phyloP scores from a whole-genome alignment of 2,888 invertebrate genomes.

The Galerucella nymphaeae region DNA sequence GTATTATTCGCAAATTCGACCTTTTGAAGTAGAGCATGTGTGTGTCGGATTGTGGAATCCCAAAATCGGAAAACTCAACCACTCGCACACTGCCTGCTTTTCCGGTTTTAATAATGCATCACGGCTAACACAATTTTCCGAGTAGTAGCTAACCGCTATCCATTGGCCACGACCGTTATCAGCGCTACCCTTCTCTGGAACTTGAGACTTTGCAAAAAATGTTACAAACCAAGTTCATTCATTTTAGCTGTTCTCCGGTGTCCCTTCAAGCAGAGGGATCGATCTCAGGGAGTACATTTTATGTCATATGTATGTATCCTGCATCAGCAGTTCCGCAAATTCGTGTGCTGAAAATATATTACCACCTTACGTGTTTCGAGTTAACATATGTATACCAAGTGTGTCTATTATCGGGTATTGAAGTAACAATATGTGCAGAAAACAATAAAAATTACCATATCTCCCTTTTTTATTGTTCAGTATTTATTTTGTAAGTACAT shows the following conservation, averaged over 20 bases:
- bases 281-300: not conserved
- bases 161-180: not conserved
- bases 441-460: slow-evolving; percentile 1
- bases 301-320: too few relatives aligned
- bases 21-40: slow-evolving; percentile 3
- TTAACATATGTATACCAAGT: not conserved
- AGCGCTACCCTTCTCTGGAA: not conserved
- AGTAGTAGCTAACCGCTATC: slow-evolving; percentile 24
- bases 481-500: too few relatives aligned
- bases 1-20: too few relatives aligned
- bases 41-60: slow-evolving; percentile 30
- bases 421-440: not conserved
- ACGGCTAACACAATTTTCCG: slow-evolving; percentile 33
- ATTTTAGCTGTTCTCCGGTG: not conserved
- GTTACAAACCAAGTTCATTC: slow-evolving; percentile 5
- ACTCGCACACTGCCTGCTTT: slow-evolving; percentile 24
- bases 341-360: not conserved
- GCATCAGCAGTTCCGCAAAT: not conserved
- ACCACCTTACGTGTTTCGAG: slow-evolving; percentile 1
- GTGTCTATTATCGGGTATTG: not conserved
- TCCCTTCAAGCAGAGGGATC: not conserved
- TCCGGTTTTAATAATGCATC: slow-evolving; percentile 35
- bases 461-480: not conserved
- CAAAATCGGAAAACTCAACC: slow-evolving; percentile 30
- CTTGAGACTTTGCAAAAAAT: not conserved